These are phyloP conservation scores for Gallirallus australis DNA, from an alignment of 2,797 vertebrate genomes.

Conservation along the genomic window DNA sequence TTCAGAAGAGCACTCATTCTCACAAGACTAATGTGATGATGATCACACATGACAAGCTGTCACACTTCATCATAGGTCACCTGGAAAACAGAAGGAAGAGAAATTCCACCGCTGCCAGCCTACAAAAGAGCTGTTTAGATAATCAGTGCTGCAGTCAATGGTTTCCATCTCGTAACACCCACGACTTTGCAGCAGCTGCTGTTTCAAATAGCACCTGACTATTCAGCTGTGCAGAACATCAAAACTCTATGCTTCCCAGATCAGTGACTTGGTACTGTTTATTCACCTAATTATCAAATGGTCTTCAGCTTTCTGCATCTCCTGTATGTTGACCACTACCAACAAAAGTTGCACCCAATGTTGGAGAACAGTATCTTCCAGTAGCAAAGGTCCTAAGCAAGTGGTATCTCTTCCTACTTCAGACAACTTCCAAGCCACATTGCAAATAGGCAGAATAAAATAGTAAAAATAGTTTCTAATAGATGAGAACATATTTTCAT, in stretches of 20 bases:
- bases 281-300: neutral
- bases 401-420: neutral
- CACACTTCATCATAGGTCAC: slow-evolving; percentile 80
- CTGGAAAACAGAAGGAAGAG: slow-evolving; percentile 85
- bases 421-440: neutral
- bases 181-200: slow-evolving; percentile 49
- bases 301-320: neutral
- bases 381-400: neutral
- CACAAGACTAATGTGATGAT: slow-evolving; percentile 61
- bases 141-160: slow-evolving; percentile 61
- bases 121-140: slow-evolving; percentile 71
- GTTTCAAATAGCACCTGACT: slow-evolving; percentile 48
- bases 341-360: neutral
- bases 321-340: neutral
- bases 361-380: neutral
- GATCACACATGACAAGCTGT: slow-evolving; percentile 88
- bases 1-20: neutral
- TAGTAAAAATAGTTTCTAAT: neutral
- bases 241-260: neutral
- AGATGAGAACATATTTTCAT: neutral
- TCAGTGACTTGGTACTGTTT: neutral
- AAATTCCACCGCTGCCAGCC: slow-evolving; percentile 64
- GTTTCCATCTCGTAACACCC: slow-evolving; percentile 65
- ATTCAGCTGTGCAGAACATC: neutral
- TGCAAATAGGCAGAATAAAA: neutral